phyloP scores from a whole-genome alignment of 2,797 vertebrate species.

The Hafferia zeledoni region DNA sequence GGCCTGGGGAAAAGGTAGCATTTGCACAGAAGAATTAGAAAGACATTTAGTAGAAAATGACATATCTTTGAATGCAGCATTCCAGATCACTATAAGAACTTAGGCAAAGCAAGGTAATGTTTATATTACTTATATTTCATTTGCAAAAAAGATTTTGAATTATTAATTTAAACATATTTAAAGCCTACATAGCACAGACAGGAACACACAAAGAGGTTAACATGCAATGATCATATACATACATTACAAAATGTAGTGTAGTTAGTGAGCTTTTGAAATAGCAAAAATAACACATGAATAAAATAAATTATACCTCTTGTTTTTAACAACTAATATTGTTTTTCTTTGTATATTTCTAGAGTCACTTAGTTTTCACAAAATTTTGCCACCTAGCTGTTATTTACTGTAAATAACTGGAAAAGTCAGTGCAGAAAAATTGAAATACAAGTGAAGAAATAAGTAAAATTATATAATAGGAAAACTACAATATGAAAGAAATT shows the following conservation, averaged over 20 bases:
- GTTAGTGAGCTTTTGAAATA: neutral
- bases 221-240: neutral
- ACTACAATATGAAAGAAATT: neutral
- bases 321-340: neutral
- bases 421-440: neutral
- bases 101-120: conserved; percentile 24
- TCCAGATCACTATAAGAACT: conserved; percentile 17
- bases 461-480: neutral
- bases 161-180: conserved; percentile 30
- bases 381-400: neutral
- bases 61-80: conserved; percentile 12
- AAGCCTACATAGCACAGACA: neutral
- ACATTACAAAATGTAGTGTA: neutral
- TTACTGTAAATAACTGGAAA: neutral
- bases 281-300: neutral
- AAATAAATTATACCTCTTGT: neutral
- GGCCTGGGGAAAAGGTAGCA: conserved; percentile 39
- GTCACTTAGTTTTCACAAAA: neutral
- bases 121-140: conserved; percentile 33
- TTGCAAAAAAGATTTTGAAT: conserved; percentile 1
- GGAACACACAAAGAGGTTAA: neutral
- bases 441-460: neutral
- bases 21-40: conserved; percentile 61
- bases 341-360: neutral
- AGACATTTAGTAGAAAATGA: conserved; percentile 63